Percentiles rank a stretch among this genome's conserved stretches.
Conservation (phyloP, 2,113 vertebrate species). For the Muntiacus muntjak region DNA sequence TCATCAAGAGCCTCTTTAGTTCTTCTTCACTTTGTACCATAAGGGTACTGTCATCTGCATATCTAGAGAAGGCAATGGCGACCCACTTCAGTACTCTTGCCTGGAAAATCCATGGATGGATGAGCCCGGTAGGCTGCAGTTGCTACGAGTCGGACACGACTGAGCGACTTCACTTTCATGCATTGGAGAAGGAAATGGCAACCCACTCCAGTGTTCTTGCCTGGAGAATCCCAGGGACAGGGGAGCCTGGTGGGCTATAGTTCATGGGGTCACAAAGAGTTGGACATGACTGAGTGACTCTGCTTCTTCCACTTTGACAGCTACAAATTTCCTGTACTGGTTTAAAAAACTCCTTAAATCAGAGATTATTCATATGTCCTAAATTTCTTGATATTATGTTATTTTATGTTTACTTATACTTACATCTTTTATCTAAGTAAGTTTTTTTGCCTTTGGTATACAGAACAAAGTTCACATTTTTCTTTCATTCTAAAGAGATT, state of each 20-base stretch:
- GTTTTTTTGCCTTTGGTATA: not conserved
- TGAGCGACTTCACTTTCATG: not conserved
- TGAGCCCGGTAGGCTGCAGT: not conserved
- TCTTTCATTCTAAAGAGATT: not conserved
- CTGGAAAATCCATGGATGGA: not conserved
- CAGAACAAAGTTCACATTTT: not conserved
- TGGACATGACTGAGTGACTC: not conserved
- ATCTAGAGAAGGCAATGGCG: not conserved
- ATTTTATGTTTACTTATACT: not conserved
- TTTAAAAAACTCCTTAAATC: not conserved
- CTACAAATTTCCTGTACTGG: not conserved
- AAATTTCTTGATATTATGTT: not conserved
- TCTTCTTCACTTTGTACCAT: not conserved
- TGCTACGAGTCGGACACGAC: rapidly evolving
- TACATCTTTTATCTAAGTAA: not conserved
- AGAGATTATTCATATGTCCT: not conserved
- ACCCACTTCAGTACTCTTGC: not conserved
- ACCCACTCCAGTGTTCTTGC: not conserved
- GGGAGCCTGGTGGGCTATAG: not conserved
- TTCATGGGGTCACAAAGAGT: not conserved
- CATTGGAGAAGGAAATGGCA: not conserved
- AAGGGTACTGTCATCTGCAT: not conserved
- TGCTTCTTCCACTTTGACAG: not conserved
- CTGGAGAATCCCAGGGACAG: not conserved
- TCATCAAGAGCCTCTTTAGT: not conserved